These are phyloP conservation scores for Vulpes lagopus DNA, from an alignment of 2,113 vertebrate genomes.

Conservation along the genomic window DNA sequence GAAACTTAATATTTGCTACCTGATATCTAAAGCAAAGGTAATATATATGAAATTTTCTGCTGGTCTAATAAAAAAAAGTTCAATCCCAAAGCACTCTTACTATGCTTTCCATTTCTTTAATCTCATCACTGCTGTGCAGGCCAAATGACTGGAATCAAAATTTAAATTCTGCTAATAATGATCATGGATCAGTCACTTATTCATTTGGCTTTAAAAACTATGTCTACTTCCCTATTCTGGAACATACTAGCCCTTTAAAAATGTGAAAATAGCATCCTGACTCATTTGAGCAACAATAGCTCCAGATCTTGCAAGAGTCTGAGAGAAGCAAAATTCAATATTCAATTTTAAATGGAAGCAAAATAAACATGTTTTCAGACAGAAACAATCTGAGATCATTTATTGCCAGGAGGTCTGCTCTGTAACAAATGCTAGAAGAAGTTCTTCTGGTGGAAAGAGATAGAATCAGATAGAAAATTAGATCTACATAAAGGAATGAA, in stretches of 20 bases:
- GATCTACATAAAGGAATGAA: not conserved
- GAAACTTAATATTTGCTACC: not conserved
- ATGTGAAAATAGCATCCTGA: not conserved
- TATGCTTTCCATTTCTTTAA: not conserved
- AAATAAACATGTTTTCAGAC: conserved; percentile 24
- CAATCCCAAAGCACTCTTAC: conserved; percentile 7
- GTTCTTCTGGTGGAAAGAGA: not conserved
- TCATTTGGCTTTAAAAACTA: conserved; percentile 38
- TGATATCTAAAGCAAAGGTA: not conserved
- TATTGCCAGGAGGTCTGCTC: not conserved
- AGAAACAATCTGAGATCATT: not conserved
- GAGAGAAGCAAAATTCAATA: conserved; percentile 28
- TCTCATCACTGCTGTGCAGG: conserved; percentile 44
- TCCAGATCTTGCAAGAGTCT: conserved; percentile 32
- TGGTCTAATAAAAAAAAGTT: conserved; percentile 4
- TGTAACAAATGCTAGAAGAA: not conserved
- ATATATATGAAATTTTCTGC: not conserved
- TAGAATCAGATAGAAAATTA: not conserved
- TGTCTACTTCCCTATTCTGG: not conserved
- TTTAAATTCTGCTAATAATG: conserved; percentile 43
- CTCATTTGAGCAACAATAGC: not conserved
- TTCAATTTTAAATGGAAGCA: not conserved
- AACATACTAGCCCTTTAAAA: conserved; percentile 44
- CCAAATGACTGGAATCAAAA: not conserved
- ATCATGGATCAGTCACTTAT: conserved; percentile 43